Evolutionary conservation across 2,113 vertebrate genomes (phyloP).

Genomic region (Neoarius graeffei): DNA sequence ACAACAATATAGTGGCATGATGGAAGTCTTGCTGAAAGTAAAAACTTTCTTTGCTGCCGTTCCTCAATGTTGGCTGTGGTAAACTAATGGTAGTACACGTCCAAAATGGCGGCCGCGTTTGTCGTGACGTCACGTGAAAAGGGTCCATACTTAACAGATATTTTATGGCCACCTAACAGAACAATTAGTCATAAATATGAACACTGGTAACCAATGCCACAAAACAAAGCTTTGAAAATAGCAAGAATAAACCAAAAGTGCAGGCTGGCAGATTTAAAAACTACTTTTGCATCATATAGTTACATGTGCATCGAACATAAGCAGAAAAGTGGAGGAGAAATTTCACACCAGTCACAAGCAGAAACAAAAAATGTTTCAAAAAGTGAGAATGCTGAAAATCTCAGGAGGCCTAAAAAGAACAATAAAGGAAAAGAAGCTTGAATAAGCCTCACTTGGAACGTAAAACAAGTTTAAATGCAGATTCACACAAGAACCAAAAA

Average conservation of each 20-base stretch:
- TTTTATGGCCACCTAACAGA: background rate
- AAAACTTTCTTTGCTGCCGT: too few relatives aligned
- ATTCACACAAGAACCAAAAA: constrained; percentile 24
- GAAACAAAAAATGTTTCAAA: background rate
- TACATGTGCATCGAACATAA: background rate
- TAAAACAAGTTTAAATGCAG: background rate
- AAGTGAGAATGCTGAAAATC: background rate
- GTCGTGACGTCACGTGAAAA: too few relatives aligned
- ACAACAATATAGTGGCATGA: too few relatives aligned
- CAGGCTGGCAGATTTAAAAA: background rate
- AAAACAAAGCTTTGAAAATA: background rate
- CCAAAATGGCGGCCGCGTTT: too few relatives aligned
- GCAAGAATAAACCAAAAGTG: background rate
- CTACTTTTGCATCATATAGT: background rate
- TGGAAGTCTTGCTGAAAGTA: too few relatives aligned
- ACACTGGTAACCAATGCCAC: background rate
- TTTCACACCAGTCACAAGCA: background rate
- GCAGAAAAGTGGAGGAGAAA: background rate
- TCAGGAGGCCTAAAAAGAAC: background rate
- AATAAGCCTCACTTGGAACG: background rate
- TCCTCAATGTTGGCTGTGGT: too few relatives aligned
- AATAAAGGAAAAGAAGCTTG: background rate
- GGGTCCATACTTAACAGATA: background rate
- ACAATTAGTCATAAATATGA: background rate
- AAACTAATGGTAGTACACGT: too few relatives aligned